Conservation (phyloP, 2,888 invertebrate species). For the Pomacea canaliculata region DNA sequence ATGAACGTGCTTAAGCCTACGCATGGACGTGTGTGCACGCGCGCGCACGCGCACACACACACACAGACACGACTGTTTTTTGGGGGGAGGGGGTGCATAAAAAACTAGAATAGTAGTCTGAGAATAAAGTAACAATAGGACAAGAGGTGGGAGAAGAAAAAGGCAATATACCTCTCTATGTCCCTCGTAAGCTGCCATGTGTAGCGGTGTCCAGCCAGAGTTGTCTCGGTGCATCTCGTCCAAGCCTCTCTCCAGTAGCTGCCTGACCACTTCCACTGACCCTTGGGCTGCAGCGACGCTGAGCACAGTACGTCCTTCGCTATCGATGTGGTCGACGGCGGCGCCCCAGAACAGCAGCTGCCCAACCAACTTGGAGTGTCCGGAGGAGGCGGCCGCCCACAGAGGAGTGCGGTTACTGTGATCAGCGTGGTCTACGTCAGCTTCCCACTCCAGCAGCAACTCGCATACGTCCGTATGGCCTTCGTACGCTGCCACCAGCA, state of each 20-base stretch:
- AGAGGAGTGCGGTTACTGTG: constrained; percentile 63
- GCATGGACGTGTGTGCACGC: background rate
- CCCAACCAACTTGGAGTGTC: constrained; percentile 87
- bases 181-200: constrained; percentile 95
- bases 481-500: constrained; percentile 69
- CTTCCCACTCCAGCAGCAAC: constrained; percentile 89
- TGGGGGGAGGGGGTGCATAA: background rate
- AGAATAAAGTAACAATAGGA: background rate
- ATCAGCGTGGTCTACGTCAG: constrained; percentile 91
- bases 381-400: constrained; percentile 84
- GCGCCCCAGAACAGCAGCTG: constrained; percentile 94
- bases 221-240: constrained; percentile 84
- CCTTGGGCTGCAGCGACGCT: constrained; percentile 71
- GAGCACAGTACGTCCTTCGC: constrained; percentile 87
- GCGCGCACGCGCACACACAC: background rate
- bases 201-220: constrained; percentile 96
- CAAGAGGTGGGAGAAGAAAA: background rate
- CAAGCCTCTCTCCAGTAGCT: constrained; percentile 79
- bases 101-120: background rate
- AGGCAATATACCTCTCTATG: constrained; percentile 81
- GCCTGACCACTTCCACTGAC: constrained; percentile 85
- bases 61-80: background rate
- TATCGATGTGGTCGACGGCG: constrained; percentile 93
- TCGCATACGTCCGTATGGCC: constrained; percentile 79
- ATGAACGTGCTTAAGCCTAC: too few species aligned